Evolutionary conservation across 1,140 invertebrate species (phyloP).

Genomic region (Nylanderia fulva): DNA sequence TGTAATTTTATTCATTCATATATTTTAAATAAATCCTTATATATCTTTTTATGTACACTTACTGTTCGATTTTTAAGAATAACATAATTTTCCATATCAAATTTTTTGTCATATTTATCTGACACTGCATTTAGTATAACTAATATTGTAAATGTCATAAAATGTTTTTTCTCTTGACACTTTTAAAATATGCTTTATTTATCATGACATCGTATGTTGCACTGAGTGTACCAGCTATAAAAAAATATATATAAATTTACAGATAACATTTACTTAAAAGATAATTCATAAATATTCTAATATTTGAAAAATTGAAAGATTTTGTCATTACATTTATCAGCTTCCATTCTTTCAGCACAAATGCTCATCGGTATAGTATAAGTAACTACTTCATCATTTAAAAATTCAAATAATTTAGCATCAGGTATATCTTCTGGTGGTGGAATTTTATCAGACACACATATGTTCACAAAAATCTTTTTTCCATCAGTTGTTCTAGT

Average conservation of each 20-base stretch:
- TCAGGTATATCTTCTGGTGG: conserved; percentile 93
- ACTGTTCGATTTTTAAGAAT: conserved; percentile 88
- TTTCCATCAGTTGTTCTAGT: conserved; percentile 89
- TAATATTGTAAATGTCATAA: conserved; percentile 80
- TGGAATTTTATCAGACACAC: conserved; percentile 91
- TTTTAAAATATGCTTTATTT: conserved; percentile 82
- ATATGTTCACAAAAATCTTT: conserved; percentile 94
- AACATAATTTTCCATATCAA: conserved; percentile 84
- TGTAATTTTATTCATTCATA: conserved; percentile 47
- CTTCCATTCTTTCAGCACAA: conserved; percentile 91
- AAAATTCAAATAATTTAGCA: conserved; percentile 89
- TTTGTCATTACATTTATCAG: conserved; percentile 89
- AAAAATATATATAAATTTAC: background rate
- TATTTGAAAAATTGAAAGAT: background rate
- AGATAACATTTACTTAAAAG: background rate
- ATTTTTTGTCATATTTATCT: conserved; percentile 78
- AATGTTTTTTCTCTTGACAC: conserved; percentile 76
- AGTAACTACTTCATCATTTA: conserved; percentile 90
- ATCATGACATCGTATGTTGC: conserved; percentile 81
- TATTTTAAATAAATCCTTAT: background rate
- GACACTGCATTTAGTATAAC: conserved; percentile 79
- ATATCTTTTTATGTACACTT: conserved; percentile 39
- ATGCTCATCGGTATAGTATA: conserved; percentile 96
- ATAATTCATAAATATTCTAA: too few species aligned
- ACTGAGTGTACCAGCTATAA: conserved; percentile 76